Evolutionary conservation across 2,888 invertebrate species (phyloP).

Genomic region (Nipponacmea schrenckii): DNA sequence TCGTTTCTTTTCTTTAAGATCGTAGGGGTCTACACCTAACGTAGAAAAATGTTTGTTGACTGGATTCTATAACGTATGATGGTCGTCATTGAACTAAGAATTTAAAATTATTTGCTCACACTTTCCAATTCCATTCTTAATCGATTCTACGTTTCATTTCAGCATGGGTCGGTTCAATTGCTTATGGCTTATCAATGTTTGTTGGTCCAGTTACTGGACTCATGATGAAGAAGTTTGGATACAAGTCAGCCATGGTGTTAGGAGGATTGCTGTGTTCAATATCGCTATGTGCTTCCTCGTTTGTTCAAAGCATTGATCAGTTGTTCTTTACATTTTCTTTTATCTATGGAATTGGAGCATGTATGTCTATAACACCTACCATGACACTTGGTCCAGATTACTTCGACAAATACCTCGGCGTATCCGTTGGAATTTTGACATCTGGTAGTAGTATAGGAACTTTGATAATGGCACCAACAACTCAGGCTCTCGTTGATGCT

Average conservation of each 20-base stretch:
- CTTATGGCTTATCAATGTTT: conserved; percentile 56
- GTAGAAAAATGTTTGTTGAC: too few species aligned
- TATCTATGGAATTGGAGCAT: conserved; percentile 52
- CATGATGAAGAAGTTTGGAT: conserved; percentile 43
- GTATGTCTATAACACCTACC: conserved; percentile 53
- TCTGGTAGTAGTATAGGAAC: conserved; percentile 57
- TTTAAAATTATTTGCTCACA: too few species aligned
- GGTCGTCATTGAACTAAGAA: too few species aligned
- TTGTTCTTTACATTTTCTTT: conserved; percentile 54
- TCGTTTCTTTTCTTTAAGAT: too few species aligned
- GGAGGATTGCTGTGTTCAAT: conserved; percentile 50
- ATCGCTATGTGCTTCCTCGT: conserved; percentile 47
- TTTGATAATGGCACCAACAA: conserved; percentile 48
- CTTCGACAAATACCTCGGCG: conserved; percentile 52
- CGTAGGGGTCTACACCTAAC: too few species aligned
- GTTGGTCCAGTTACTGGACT: conserved; percentile 49
- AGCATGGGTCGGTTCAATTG: conserved; percentile 58
- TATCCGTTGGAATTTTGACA: conserved; percentile 55
- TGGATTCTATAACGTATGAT: too few species aligned
- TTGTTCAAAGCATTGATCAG: conserved; percentile 35
- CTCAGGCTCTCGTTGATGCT: conserved; percentile 43
- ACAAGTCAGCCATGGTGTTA: conserved; percentile 39
- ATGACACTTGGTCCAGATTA: conserved; percentile 56
- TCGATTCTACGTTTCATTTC: conserved; percentile 34
- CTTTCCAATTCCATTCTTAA: too few species aligned